Base-by-base conservation (phyloP, 2,797 vertebrate genomes). In the Acanthopagrus latus region DNA sequence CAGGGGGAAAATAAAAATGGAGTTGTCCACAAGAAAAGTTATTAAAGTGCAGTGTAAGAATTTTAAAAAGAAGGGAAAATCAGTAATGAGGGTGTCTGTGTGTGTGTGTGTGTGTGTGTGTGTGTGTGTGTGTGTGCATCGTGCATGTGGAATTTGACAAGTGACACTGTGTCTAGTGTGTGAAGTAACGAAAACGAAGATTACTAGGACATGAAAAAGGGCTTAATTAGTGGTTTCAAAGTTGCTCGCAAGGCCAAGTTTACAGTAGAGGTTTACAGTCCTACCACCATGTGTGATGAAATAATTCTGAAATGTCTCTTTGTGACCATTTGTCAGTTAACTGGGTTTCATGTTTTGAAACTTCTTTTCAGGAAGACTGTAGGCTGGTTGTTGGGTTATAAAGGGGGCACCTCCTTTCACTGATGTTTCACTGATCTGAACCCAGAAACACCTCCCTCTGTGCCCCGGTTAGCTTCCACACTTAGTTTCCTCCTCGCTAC, bases 241-340 rank as follows among this genome's bases (percentile, higher is more conserved):
- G 76, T 60, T 63, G 79, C 78, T 86, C 75, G 79, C 74, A 86
- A 87, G 81, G 86, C 84, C 82, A 79, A 41, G 89, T 86, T 92
- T 84, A 70, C 86, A 92, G 92, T 89, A 88, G 76, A 82, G 89
- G 89, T 93, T 90, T 89, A 92, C 90, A 92, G 88, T 33, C 51
- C 50, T 62, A 63, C 50, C 76, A 81, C 70, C 44, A 71, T 21
- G 48, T 64, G 57, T 71, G 54, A 66, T 11, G 0, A 46, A 71
- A 56, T 55, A 7, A 16, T 27, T 63, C n/a, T 72, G n/a, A 69
- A 51, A 67, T 48, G 23, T 60, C 59, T 41, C n/a, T 63, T 29
- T 52, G 50, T 66, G 12, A 59, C 52, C 54, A 72, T 65, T 25
- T 75, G 63, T 74, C 50, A 55, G 50, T 55, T 52, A 81, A 57